Conservation (phyloP, 2,888 invertebrate genomes). For the Seira ritae region DNA sequence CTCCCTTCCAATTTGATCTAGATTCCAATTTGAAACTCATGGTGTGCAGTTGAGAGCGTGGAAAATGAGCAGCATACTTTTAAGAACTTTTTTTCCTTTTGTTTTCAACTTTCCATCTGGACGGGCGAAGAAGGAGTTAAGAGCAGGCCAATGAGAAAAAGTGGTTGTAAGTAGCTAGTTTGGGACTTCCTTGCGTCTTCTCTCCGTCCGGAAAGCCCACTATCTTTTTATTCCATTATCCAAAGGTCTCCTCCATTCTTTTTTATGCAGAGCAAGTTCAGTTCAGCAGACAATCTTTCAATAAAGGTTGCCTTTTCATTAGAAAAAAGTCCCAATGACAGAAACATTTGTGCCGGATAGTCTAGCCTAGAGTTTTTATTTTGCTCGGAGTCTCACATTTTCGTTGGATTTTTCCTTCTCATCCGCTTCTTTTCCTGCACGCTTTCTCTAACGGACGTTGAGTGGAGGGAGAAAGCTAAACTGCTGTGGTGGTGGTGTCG, state of each 20-base stretch:
- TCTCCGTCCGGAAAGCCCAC: background rate
- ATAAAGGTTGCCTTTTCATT: constrained; percentile 8
- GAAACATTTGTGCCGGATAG: background rate
- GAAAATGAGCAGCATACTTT: background rate
- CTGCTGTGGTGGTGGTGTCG: too few relatives aligned
- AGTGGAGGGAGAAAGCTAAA: too few relatives aligned
- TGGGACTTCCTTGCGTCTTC: background rate
- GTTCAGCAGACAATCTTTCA: background rate
- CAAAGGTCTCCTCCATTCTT: background rate
- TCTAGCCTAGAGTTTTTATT: too few relatives aligned
- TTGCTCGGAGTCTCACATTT: too few relatives aligned
- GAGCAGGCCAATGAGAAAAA: background rate
- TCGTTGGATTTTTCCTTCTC: too few relatives aligned
- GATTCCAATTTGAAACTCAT: background rate
- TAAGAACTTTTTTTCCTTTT: background rate
- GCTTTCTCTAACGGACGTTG: background rate
- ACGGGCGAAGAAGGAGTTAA: too few relatives aligned
- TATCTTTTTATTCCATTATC: background rate
- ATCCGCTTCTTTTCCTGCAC: too few relatives aligned
- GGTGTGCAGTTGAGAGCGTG: background rate
- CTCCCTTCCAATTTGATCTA: too few relatives aligned
- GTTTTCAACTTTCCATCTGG: background rate
- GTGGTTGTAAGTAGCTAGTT: background rate
- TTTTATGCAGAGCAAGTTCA: background rate
- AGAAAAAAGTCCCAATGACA: background rate